A percentile compares a stretch with the other conserved stretches of the same genome.
Evolutionary conservation across 2,888 invertebrate genomes (phyloP).

Genomic region (Plagodis pulveraria): DNA sequence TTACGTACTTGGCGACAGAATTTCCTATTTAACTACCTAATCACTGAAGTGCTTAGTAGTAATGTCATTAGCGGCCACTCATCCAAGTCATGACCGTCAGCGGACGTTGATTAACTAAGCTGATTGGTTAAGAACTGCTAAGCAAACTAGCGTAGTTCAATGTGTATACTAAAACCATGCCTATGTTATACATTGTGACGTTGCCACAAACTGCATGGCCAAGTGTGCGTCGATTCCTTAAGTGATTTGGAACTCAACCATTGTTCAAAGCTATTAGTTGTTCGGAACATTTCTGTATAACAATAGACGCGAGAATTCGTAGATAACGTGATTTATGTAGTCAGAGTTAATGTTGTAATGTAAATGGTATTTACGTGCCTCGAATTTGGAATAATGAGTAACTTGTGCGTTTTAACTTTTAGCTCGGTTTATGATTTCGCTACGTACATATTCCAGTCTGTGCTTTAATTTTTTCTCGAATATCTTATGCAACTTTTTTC

Average conservation of each 20-base stretch:
- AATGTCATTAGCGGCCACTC: too few species aligned
- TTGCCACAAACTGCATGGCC: constrained; percentile 21
- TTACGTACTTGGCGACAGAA: too few species aligned
- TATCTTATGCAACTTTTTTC: too few species aligned
- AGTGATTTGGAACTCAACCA: constrained; percentile 38
- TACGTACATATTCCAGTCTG: not conserved
- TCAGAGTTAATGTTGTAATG: constrained; percentile 23
- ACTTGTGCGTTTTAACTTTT: not conserved
- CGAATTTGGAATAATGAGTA: constrained; percentile 11
- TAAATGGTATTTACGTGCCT: constrained; percentile 27
- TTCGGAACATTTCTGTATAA: constrained; percentile 21
- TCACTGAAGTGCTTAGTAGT: too few species aligned
- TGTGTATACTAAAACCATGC: not conserved
- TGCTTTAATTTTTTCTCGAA: not conserved
- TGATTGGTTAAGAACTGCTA: too few species aligned
- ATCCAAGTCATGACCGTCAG: too few species aligned
- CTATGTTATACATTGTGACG: not conserved
- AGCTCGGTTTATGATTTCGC: too few species aligned
- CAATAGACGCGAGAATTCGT: constrained; percentile 30
- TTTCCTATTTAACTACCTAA: too few species aligned
- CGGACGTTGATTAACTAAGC: too few species aligned
- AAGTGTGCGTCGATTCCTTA: constrained; percentile 37
- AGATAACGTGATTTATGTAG: not conserved
- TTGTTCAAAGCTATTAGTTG: constrained; percentile 36
- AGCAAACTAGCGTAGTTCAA: too few species aligned